phyloP scores from a whole-genome alignment of 1,140 invertebrate genomes.

The Thrips palmi region DNA sequence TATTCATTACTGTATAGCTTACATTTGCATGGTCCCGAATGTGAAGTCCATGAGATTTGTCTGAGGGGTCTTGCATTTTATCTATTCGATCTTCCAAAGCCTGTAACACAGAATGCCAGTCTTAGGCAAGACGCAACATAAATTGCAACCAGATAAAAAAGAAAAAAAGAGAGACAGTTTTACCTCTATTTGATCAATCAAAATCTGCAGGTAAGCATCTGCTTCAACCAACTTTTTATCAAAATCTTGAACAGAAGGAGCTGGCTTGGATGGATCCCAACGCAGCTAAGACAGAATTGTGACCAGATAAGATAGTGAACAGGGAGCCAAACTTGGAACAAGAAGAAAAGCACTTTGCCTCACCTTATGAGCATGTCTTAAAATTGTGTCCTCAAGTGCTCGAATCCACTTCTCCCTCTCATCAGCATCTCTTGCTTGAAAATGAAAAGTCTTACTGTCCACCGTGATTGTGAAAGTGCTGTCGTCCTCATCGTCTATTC shows the following conservation, averaged over 20 bases:
- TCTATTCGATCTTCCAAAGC: constrained; percentile 26
- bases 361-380: constrained; percentile 51
- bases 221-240: constrained; percentile 85
- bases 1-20: constrained; percentile 20
- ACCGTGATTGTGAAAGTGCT: constrained; percentile 98
- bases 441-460: constrained; percentile 97
- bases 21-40: constrained; percentile 38
- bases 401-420: constrained; percentile 93
- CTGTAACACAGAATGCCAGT: constrained; percentile 17
- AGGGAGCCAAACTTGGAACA: too few species aligned
- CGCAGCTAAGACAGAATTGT: too few species aligned
- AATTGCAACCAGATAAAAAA: constrained; percentile 5
- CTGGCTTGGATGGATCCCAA: constrained; percentile 35
- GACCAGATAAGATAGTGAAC: constrained; percentile 4
- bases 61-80: constrained; percentile 23
- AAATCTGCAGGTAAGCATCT: constrained; percentile 86
- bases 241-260: constrained; percentile 55
- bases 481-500: constrained; percentile 98
- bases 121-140: not conserved
- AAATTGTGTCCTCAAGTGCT: constrained; percentile 84
- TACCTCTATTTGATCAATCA: constrained; percentile 83
- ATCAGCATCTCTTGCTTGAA: constrained; percentile 79
- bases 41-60: constrained; percentile 23
- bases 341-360: constrained; percentile 12
- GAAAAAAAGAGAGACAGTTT: constrained; percentile 17